Evolutionary conservation across 1,140 invertebrate species (phyloP).

Genomic region (Orius laevigatus): DNA sequence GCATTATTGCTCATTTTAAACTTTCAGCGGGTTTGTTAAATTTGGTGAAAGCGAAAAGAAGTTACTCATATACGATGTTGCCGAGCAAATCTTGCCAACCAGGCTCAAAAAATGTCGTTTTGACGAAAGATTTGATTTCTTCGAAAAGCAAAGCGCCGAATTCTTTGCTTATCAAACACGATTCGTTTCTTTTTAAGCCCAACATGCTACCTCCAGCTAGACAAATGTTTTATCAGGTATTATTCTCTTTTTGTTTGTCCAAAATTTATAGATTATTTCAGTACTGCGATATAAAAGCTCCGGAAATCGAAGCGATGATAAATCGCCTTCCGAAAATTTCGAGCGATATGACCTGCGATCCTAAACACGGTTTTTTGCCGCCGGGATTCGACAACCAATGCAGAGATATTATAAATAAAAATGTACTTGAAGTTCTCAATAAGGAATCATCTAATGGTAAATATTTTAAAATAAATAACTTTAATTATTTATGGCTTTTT

Average conservation of each 20-base stretch:
- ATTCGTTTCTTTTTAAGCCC: slow-evolving; percentile 41
- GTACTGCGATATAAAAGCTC: slow-evolving; percentile 70
- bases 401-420: slow-evolving; percentile 46
- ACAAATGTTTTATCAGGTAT: slow-evolving; percentile 65
- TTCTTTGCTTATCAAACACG: slow-evolving; percentile 23
- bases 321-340: slow-evolving; percentile 43
- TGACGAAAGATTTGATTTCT: slow-evolving; percentile 22
- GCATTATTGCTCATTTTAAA: slow-evolving; percentile 10
- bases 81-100: slow-evolving; percentile 32
- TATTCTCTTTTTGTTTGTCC: not conserved
- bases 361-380: slow-evolving; percentile 59
- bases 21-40: slow-evolving; percentile 34
- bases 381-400: slow-evolving; percentile 45
- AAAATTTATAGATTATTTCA: slow-evolving; percentile 27
- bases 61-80: slow-evolving; percentile 33
- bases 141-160: slow-evolving; percentile 4
- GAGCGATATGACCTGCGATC: slow-evolving; percentile 45
- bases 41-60: slow-evolving; percentile 36
- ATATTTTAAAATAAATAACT: not conserved
- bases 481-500: not conserved
- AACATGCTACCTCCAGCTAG: slow-evolving; percentile 50
- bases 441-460: not conserved
- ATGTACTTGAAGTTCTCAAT: slow-evolving; percentile 27
- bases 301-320: slow-evolving; percentile 67
- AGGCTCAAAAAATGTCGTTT: slow-evolving; percentile 27